phyloP scores from a whole-genome alignment of 2,888 invertebrate species.

The Aleiodes alternator region DNA sequence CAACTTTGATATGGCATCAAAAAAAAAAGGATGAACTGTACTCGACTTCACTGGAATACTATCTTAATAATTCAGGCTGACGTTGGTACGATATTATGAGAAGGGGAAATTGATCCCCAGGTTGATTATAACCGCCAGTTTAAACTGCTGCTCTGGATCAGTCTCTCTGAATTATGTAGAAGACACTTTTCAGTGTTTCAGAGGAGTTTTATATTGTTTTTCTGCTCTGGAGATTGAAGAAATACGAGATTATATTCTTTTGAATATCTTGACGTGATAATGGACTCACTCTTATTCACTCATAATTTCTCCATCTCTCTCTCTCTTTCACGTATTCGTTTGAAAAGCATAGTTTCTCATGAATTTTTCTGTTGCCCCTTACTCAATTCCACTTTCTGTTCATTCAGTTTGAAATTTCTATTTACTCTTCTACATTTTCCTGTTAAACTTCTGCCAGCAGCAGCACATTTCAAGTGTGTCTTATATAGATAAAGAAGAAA shows the following conservation, averaged over 20 bases:
- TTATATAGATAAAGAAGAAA: constrained; percentile 8
- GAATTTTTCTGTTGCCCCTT: too few relatives aligned
- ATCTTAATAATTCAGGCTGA: constrained; percentile 64
- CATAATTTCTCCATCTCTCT: too few relatives aligned
- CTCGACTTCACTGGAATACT: too few relatives aligned
- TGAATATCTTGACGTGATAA: too few relatives aligned
- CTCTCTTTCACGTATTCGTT: too few relatives aligned
- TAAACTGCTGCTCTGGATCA: constrained; percentile 24
- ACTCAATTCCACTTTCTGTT: neutral
- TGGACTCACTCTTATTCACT: too few relatives aligned
- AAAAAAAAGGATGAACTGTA: too few relatives aligned
- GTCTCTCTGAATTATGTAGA: constrained; percentile 36
- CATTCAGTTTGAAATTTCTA: constrained; percentile 59
- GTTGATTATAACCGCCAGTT: constrained; percentile 54
- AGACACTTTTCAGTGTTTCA: constrained; percentile 31
- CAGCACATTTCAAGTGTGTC: constrained; percentile 7
- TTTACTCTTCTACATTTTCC: constrained; percentile 51
- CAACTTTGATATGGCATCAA: too few relatives aligned
- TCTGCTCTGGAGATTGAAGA: neutral
- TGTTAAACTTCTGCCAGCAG: constrained; percentile 21
- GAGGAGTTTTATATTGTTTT: neutral
- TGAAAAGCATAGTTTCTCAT: too few relatives aligned
- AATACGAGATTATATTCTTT: too few relatives aligned
- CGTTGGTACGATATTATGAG: constrained; percentile 55
- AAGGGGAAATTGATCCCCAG: constrained; percentile 58